These are phyloP conservation scores for Cephus pulcher DNA, from an alignment of 2,888 invertebrate species.

Conservation along the genomic window DNA sequence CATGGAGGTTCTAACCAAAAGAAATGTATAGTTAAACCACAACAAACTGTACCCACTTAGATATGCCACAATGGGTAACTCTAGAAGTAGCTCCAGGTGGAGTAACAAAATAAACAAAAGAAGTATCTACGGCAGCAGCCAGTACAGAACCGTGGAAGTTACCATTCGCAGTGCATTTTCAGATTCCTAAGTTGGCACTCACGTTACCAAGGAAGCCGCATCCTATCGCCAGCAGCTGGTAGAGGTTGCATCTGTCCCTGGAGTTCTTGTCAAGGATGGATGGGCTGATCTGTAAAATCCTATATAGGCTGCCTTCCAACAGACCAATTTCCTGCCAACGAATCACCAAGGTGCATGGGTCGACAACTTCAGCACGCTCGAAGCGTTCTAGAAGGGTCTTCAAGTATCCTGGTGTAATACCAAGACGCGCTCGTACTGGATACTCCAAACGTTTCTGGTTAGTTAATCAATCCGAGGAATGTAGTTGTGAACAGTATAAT, in stretches of 20 bases:
- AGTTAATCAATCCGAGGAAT: background rate
- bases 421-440: constrained; percentile 76
- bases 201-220: constrained; percentile 58
- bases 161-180: background rate
- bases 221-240: constrained; percentile 54
- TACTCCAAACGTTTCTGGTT: constrained; percentile 72
- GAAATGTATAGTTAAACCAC: background rate
- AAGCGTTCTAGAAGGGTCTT: constrained; percentile 83
- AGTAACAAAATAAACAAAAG: constrained; percentile 1
- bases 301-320: constrained; percentile 49
- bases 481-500: background rate
- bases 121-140: background rate
- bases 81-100: background rate
- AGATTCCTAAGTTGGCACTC: constrained; percentile 25
- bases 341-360: constrained; percentile 39
- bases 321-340: constrained; percentile 54
- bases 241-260: constrained; percentile 39
- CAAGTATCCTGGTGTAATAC: constrained; percentile 83
- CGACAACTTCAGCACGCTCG: constrained; percentile 35
- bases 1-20: constrained; percentile 73
- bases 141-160: background rate
- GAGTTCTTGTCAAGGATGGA: constrained; percentile 34
- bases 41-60: background rate
- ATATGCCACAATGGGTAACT: background rate
- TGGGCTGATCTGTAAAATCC: constrained; percentile 46